These are phyloP conservation scores for Dendroctonus ponderosae DNA, from an alignment of 1,140 invertebrate species.

Conservation along the genomic window DNA sequence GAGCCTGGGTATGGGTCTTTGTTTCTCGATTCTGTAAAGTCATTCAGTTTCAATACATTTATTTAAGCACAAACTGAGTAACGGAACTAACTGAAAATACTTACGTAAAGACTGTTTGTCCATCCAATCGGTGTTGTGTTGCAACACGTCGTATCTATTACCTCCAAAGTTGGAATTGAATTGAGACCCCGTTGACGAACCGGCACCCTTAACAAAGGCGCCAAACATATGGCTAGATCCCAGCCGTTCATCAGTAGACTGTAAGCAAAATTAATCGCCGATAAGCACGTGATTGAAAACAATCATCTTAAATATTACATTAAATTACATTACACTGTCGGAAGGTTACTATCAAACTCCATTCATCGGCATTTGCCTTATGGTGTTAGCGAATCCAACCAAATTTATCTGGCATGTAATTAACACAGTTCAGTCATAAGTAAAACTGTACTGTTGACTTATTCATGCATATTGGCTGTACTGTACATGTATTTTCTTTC, in stretches of 20 bases:
- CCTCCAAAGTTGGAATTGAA: constrained; percentile 1
- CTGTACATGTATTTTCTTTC: background rate
- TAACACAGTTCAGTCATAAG: constrained; percentile 13
- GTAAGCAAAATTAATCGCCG: background rate
- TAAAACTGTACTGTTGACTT: constrained; percentile 16
- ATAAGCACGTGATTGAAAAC: background rate
- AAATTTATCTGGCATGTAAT: constrained; percentile 37
- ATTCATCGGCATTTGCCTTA: constrained; percentile 32
- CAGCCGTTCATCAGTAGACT: background rate
- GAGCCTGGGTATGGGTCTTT: constrained; percentile 51
- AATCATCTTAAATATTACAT: background rate
- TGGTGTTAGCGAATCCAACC: constrained; percentile 41
- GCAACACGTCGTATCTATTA: background rate
- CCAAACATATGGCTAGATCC: background rate
- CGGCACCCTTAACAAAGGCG: background rate
- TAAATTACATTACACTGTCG: constrained; percentile 28
- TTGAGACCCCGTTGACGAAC: background rate
- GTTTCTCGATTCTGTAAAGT: constrained; percentile 35
- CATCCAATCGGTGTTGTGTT: too few relatives aligned
- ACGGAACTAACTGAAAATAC: too few relatives aligned
- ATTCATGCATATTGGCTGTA: constrained; percentile 12
- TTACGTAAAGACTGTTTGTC: too few relatives aligned
- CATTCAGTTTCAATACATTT: background rate
- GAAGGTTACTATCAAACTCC: constrained; percentile 41
- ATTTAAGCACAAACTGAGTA: too few relatives aligned